Evolutionary conservation across 1,140 invertebrate species (phyloP), one percentile per base, ranked within the genome.

Genomic region (Coptotermes formosanus): DNA sequence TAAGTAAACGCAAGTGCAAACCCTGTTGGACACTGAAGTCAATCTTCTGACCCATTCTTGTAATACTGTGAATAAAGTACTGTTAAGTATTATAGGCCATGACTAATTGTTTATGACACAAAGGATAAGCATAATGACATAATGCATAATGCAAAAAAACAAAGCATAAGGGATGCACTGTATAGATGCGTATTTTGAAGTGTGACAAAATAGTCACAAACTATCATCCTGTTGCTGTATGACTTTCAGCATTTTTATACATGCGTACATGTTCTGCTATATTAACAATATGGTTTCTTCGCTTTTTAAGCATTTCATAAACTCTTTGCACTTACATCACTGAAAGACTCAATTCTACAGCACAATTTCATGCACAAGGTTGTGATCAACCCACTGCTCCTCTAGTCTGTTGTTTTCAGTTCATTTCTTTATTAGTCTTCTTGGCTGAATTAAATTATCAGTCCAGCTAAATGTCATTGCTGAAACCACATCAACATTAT

Each of bases 1-100:
- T 64, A 64, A n/a, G 2, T 64, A n/a, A 64, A n/a, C 59, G 2
- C 25, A 75, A 75, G n/a, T 30, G 25, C 64, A 75, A 64, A n/a
- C 64, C 25, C 64, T 30, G 64, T 30, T 75, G 64, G 64, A 75
- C 64, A 25, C 64, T 30, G 0, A 30, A n/a, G 12, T 75, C 25
- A 4, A 75, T 9, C 25, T 75, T 30, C 25, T 75, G n/a, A 75
- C 25, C 64, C 64, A n/a, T 75, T 75, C 0, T 14, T 25, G 30
- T 75, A 75, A 75, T 75, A 75, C 64, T 75, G 64, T 75, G 64
- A 75, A 75, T 75, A 25, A 64, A 75, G 64, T 75, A 75, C 25
- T 75, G 25, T 75, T 75, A 75, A 75, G n/a, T 75, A 75, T 69
- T 75, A 75, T 75, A 75, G 64, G 64, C 64, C 64, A 75, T 75